Evolutionary conservation across 2,797 vertebrate species (phyloP).

Genomic region (Delichon dasypus): DNA sequence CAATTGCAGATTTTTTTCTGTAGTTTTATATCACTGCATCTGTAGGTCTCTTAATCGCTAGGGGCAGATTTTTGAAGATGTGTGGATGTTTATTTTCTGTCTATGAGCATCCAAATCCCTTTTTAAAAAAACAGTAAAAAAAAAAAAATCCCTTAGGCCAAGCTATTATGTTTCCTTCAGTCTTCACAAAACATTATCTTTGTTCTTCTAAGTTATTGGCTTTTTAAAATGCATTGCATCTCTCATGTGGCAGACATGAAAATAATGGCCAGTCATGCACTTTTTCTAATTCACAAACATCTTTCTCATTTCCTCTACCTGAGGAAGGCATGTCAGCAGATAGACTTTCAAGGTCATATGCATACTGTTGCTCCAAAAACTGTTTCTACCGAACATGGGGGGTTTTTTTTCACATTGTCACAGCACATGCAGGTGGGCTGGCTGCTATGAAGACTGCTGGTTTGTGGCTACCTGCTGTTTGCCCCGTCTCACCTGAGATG

Average conservation of each 20-base stretch:
- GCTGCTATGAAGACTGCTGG: background rate
- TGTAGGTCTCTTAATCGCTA: background rate
- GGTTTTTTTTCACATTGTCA: background rate
- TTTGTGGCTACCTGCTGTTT: background rate
- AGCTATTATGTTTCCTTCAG: slow-evolving; percentile 6
- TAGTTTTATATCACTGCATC: background rate
- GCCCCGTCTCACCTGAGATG: background rate
- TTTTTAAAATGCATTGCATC: background rate
- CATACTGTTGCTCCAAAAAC: background rate
- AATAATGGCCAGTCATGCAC: background rate
- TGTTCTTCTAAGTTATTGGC: background rate
- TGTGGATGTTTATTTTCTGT: slow-evolving; percentile 20
- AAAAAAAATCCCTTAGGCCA: background rate
- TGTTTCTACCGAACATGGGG: background rate
- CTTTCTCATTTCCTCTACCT: background rate
- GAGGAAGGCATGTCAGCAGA: background rate
- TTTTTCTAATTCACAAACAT: background rate
- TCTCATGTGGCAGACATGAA: background rate
- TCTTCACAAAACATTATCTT: background rate
- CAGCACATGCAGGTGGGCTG: rapidly evolving
- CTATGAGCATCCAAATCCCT: background rate
- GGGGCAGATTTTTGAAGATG: slow-evolving; percentile 10
- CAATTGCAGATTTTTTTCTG: background rate
- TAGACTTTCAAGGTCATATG: background rate
- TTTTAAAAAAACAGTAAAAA: background rate